Conservation (phyloP, 2,113 vertebrate species). For the Thryonomys swinderianus region DNA sequence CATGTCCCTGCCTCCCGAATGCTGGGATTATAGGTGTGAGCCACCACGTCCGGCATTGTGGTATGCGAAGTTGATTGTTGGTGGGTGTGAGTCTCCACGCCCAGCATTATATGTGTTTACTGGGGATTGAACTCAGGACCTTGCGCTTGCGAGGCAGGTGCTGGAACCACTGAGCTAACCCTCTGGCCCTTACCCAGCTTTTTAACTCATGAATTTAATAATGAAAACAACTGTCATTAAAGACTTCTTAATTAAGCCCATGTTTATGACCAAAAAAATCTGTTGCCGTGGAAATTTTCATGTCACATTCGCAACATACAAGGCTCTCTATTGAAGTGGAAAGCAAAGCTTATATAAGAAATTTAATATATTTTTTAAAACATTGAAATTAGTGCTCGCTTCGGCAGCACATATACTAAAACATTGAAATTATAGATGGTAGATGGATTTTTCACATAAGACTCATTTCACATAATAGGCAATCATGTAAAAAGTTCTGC, state of each 20-base stretch:
- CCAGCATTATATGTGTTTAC: too few species aligned
- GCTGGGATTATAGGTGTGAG: too few species aligned
- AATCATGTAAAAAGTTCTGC: conserved; percentile 30
- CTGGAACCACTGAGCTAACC: too few species aligned
- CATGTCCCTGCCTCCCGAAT: too few species aligned
- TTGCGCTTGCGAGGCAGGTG: too few species aligned
- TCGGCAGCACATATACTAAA: too few species aligned
- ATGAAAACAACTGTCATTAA: conserved; percentile 72
- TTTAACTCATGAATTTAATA: conserved; percentile 80
- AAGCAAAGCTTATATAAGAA: conserved; percentile 67
- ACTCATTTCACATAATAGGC: conserved; percentile 34
- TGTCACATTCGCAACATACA: conserved; percentile 72
- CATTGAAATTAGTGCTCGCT: conserved; percentile 54
- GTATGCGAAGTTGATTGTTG: too few species aligned
- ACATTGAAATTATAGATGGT: conserved; percentile 44
- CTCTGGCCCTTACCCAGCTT: conserved; percentile 74
- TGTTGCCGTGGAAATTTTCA: conserved; percentile 84
- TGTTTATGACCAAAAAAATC: conserved; percentile 75
- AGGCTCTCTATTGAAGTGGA: conserved; percentile 67
- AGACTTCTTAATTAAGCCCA: conserved; percentile 71
- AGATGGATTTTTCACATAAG: conserved; percentile 55
- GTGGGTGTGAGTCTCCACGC: too few species aligned
- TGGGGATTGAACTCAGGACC: too few species aligned
- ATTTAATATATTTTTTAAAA: conserved; percentile 53
- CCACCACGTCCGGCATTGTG: too few species aligned